Conservation (phyloP, 2,888 invertebrate genomes). For the Sussaba pulchella region DNA sequence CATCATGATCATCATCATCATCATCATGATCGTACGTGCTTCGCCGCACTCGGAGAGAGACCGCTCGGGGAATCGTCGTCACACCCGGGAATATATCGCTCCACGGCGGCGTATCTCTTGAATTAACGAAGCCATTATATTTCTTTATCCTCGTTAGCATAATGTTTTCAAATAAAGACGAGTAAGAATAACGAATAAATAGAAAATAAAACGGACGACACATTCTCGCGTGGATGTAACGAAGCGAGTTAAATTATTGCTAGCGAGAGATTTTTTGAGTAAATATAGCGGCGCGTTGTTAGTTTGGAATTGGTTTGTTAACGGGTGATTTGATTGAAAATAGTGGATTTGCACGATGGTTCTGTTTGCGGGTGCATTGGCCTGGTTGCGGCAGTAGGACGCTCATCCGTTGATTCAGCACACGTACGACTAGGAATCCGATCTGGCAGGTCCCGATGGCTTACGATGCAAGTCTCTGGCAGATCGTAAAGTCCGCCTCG, state of each 20-base stretch:
- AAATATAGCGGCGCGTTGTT: too few species aligned
- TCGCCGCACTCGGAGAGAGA: slow-evolving; percentile 33
- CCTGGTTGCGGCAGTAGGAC: too few species aligned
- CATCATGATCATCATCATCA: slow-evolving; percentile 41
- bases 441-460: too few species aligned
- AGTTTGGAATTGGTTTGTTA: too few species aligned
- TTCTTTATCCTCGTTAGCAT: slow-evolving; percentile 60
- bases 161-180: slow-evolving; percentile 38
- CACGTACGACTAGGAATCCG: too few species aligned
- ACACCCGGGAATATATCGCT: slow-evolving; percentile 62
- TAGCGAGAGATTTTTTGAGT: too few species aligned
- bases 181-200: background rate
- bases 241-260: background rate
- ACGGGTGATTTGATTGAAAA: too few species aligned
- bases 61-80: slow-evolving; percentile 60
- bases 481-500: too few species aligned
- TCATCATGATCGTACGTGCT: slow-evolving; percentile 34
- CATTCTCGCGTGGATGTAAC: background rate
- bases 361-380: too few species aligned
- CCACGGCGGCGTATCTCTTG: slow-evolving; percentile 52
- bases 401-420: too few species aligned
- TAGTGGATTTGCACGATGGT: too few species aligned
- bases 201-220: background rate
- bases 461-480: too few species aligned
- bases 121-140: slow-evolving; percentile 65